Evolutionary conservation across 1,140 invertebrate genomes (phyloP).

Genomic region (Zaprionus davidi): DNA sequence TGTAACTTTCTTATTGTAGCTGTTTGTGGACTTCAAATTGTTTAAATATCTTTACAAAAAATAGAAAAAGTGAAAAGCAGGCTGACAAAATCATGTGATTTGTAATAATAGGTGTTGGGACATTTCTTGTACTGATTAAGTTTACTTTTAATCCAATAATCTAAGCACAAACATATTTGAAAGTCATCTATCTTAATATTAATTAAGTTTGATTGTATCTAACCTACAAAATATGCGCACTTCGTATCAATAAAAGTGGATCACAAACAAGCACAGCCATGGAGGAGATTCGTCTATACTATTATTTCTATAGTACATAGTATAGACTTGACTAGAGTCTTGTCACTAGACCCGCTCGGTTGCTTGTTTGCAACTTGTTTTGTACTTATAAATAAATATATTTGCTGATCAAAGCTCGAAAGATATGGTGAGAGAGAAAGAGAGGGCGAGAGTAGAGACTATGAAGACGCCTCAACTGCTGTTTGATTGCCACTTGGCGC

Average conservation of each 20-base stretch:
- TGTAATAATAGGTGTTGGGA: no score
- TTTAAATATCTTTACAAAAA: background rate
- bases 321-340: no score
- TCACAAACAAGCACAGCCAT: background rate
- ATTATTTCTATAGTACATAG: no score
- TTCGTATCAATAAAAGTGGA: background rate
- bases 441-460: no score
- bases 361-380: background rate
- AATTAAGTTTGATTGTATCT: background rate
- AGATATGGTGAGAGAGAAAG: background rate
- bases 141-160: no score
- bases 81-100: no score
- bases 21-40: background rate
- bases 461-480: constrained; percentile 1
- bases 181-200: background rate
- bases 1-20: background rate
- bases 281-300: background rate
- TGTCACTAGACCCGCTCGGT: no score
- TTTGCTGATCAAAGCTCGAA: constrained; percentile 19
- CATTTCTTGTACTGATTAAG: no score
- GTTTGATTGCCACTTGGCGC: constrained; percentile 12
- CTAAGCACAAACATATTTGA: background rate
- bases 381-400: constrained; percentile 11
- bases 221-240: background rate
- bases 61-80: background rate